Evolutionary conservation across 1,140 invertebrate genomes (phyloP).

Genomic region (Homarus americanus): DNA sequence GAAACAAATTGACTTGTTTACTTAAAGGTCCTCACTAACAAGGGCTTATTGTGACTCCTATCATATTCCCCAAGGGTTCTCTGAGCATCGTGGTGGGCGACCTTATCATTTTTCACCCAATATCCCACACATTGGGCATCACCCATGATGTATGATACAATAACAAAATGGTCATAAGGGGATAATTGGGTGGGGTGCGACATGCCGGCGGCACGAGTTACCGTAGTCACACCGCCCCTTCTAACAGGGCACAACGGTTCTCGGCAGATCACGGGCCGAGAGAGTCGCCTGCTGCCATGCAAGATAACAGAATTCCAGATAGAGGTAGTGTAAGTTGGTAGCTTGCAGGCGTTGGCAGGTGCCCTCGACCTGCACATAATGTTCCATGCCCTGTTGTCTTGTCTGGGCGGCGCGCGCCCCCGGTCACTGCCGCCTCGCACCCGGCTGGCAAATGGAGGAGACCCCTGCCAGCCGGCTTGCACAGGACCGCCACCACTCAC

Average conservation of each 20-base stretch:
- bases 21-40: not conserved
- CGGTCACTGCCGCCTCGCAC: constrained; percentile 24
- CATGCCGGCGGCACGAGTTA: constrained; percentile 34
- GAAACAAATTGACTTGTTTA: not conserved
- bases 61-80: not conserved
- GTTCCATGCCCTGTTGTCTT: constrained; percentile 46
- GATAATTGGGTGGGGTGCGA: not conserved
- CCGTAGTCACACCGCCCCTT: constrained; percentile 62
- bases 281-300: constrained; percentile 70
- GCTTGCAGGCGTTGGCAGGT: constrained; percentile 46
- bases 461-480: constrained; percentile 64
- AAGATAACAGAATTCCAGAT: constrained; percentile 67
- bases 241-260: constrained; percentile 73
- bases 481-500: constrained; percentile 46
- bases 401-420: constrained; percentile 23
- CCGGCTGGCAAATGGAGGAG: constrained; percentile 49
- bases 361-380: constrained; percentile 51
- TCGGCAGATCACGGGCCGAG: constrained; percentile 73
- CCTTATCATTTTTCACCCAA: not conserved
- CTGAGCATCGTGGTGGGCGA: not conserved
- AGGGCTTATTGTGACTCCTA: not conserved
- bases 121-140: not conserved
- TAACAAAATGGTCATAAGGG: not conserved
- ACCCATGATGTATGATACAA: not conserved
- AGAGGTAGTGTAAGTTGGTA: constrained; percentile 70